Evolutionary conservation across 2,797 vertebrate genomes (phyloP).

Genomic region (Bryconaethiops microstoma): DNA sequence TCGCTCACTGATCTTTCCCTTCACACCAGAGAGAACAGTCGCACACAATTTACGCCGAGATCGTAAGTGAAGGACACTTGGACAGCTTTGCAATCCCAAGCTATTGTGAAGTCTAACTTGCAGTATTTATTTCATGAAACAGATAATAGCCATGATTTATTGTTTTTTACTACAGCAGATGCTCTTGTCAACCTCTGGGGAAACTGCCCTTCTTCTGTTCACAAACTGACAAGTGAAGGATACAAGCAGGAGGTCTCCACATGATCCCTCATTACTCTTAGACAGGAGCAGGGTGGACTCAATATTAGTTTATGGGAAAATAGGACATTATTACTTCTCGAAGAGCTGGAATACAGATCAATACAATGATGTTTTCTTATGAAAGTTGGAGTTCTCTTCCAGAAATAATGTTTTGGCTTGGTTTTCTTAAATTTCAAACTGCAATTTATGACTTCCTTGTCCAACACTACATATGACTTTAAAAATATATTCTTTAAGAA

Average conservation of each 20-base stretch:
- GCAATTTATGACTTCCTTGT: background rate
- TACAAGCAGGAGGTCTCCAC: background rate
- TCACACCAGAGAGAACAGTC: background rate
- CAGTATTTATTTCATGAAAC: background rate
- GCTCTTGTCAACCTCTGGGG: background rate
- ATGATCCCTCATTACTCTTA: background rate
- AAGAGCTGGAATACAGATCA: background rate
- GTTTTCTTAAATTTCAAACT: background rate
- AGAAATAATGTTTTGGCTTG: background rate
- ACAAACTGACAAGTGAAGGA: background rate
- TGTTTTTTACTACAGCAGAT: background rate
- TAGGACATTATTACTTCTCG: background rate
- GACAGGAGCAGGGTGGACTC: background rate
- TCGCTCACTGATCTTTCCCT: background rate
- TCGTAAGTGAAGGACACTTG: background rate
- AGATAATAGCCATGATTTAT: background rate
- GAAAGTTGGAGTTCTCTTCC: background rate
- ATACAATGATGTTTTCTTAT: background rate
- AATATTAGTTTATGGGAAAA: background rate
- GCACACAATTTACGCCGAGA: background rate
- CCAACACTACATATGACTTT: background rate
- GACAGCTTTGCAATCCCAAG: background rate
- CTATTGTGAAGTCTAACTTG: background rate
- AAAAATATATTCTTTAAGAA: background rate
- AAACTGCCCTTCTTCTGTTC: slow-evolving; percentile 15